Evolutionary conservation across 2,113 vertebrate species (phyloP).

Genomic region (Columba livia): DNA sequence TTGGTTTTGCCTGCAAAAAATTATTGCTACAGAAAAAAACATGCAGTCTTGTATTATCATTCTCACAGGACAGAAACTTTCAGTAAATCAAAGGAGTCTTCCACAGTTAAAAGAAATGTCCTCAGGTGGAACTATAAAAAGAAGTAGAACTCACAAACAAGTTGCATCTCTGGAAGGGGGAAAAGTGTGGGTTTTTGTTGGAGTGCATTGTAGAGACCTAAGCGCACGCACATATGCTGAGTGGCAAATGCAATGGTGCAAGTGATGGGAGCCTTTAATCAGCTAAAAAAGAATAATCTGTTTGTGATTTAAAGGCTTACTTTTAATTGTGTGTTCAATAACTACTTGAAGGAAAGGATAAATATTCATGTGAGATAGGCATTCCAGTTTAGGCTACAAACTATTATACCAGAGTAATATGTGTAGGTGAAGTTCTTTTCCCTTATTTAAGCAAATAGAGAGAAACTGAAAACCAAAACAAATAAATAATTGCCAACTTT

Average conservation of each 20-base stretch:
- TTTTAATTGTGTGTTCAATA: neutral
- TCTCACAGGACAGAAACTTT: constrained; percentile 18
- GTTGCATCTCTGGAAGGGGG: neutral
- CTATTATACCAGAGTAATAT: neutral
- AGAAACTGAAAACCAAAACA: neutral
- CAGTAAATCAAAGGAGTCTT: constrained; percentile 54
- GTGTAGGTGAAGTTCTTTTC: neutral
- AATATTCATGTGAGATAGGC: neutral
- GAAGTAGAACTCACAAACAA: neutral
- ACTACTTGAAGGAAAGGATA: neutral
- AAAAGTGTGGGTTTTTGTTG: neutral
- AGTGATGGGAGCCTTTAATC: neutral
- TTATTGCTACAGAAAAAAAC: neutral
- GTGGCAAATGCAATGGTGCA: neutral
- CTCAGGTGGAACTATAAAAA: neutral
- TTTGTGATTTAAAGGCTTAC: neutral
- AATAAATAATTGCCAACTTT: neutral
- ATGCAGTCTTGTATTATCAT: neutral
- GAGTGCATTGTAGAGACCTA: neutral
- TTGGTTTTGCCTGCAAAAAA: constrained; percentile 55
- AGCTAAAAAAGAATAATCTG: neutral
- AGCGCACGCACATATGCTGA: neutral
- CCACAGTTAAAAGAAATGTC: constrained; percentile 37
- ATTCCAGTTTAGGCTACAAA: neutral
- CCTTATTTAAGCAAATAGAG: neutral